Evolutionary conservation across 1,140 invertebrate genomes (phyloP), one percentile per base, ranked within the genome.

Genomic region (Micrasema minimum): DNA sequence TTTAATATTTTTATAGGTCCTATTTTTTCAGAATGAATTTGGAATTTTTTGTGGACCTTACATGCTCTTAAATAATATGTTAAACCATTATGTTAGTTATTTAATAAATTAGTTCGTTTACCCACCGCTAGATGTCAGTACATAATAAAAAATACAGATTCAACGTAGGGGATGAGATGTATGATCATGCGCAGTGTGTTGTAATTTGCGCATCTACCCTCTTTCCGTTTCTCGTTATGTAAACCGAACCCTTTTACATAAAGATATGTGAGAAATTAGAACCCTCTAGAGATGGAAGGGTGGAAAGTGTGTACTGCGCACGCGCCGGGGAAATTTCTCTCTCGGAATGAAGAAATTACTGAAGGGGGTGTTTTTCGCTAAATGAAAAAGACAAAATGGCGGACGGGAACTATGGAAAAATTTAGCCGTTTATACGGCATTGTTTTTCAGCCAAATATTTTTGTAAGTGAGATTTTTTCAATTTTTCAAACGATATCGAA

Each of bases 231-330:
- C 66, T 65, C 45, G 50, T 68, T 66, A 66, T 67, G 71, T 50
- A 62, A 53, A 53, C 57, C 62, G 69, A 74, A 71, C 72, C 72
- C 69, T 74, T 74, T 71, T 74, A 74, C 72, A 74, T 74, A 74
- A 66, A 67, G 72, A 71, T 61, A 67, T 72, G 71, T 71, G 69
- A 51, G 71, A 72, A 72, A 72, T 72, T 72, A 72, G 71, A 31
- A 67, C 62, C 62, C 62, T 66, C 62, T 66, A 1, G 5, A 48
- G 61, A 26, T 20, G 45, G 7, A 38, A 18, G 62, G 43, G 45
- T 31, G 46, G 62, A 66, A 38, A 41, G 10, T 41, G 46, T 16
- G 50, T 45, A 43, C 5, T 20, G 55, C 67, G 67, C 72, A 61
- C 45, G 68, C 68, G 67, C 67, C 5, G 18, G 22, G 18, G 20